phyloP scores from a whole-genome alignment of 1,140 invertebrate species.

The Trichogramma pretiosum region DNA sequence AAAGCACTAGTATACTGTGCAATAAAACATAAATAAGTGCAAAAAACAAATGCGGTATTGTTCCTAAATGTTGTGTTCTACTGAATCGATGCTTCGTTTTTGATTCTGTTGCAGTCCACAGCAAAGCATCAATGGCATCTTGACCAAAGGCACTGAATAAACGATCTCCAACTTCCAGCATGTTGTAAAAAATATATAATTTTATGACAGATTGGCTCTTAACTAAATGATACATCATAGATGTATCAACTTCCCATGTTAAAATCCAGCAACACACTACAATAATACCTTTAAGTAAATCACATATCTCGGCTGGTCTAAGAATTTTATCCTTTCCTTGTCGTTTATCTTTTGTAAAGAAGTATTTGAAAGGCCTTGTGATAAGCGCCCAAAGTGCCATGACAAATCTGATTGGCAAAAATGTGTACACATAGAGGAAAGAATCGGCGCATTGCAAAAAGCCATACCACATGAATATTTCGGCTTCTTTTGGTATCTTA shows the following conservation, averaged over 20 bases:
- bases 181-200: conserved; percentile 99
- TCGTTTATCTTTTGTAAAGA: conserved; percentile 35
- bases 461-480: conserved; percentile 92
- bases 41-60: conserved; percentile 80
- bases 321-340: conserved; percentile 37
- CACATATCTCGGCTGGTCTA: conserved; percentile 91
- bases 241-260: conserved; percentile 89
- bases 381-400: conserved; percentile 75
- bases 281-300: conserved; percentile 87
- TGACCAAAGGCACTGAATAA: conserved; percentile 96
- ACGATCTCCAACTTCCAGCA: conserved; percentile 95
- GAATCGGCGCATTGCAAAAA: conserved; percentile 97
- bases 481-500: conserved; percentile 86
- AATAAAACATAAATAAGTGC: conserved; percentile 87
- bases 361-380: conserved; percentile 59
- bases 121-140: conserved; percentile 92
- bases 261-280: conserved; percentile 75
- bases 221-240: conserved; percentile 97
- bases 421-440: conserved; percentile 95
- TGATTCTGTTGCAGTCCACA: conserved; percentile 96
- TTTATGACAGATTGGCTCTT: conserved; percentile 99
- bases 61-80: conserved; percentile 74
- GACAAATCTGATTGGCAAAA: conserved; percentile 86
- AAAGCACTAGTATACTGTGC: conserved; percentile 84
- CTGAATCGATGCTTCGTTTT: conserved; percentile 50